These are phyloP conservation scores for Ectemnius cavifrons DNA, from an alignment of 2,888 invertebrate species.

Conservation along the genomic window DNA sequence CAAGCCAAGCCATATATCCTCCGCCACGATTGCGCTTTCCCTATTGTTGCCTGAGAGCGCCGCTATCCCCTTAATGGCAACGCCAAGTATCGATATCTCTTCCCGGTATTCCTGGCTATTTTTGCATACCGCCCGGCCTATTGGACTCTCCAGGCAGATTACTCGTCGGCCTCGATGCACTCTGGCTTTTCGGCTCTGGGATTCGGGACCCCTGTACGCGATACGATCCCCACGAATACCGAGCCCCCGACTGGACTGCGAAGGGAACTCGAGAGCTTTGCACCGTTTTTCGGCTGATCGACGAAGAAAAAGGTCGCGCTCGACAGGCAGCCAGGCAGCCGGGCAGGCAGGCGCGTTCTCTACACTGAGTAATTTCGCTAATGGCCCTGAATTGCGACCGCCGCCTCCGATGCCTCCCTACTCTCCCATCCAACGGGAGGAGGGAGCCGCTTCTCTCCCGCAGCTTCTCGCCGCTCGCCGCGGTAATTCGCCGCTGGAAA, in stretches of 20 bases:
- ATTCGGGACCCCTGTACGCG: not conserved
- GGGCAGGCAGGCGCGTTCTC: conserved; percentile 54
- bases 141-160: no score
- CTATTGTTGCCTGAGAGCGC: not conserved
- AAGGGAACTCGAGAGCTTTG: conserved; percentile 26
- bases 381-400: conserved; percentile 68
- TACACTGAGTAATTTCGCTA: conserved; percentile 74
- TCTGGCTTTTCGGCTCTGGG: no score
- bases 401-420: conserved; percentile 27
- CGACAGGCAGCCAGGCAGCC: conserved; percentile 14
- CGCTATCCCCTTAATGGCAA: no score
- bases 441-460: not conserved
- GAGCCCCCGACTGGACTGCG: not conserved
- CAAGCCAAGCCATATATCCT: no score
- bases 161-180: no score
- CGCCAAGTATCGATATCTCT: no score
- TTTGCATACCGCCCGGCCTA: no score
- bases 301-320: conserved; percentile 55
- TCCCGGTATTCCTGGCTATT: no score
- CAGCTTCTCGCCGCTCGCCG: conserved; percentile 49
- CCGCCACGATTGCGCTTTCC: not conserved
- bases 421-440: conserved; percentile 16
- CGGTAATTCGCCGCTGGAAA: conserved; percentile 70
- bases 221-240: conserved; percentile 27
- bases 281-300: conserved; percentile 57